phyloP scores from a whole-genome alignment of 2,888 invertebrate species.

The Lepidonotus clava region DNA sequence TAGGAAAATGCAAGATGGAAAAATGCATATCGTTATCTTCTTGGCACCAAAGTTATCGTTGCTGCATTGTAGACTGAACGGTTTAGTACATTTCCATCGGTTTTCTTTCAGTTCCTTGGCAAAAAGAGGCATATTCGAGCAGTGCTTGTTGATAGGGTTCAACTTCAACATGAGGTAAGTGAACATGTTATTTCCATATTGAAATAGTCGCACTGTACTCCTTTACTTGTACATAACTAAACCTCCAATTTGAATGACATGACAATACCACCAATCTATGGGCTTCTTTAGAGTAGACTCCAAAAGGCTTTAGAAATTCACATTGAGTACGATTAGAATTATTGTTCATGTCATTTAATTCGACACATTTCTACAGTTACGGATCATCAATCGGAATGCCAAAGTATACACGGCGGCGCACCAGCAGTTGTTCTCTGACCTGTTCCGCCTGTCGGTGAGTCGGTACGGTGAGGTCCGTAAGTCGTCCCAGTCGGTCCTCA shows the following conservation, averaged over 20 bases:
- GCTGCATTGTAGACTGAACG: too few relatives aligned
- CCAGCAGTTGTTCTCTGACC: conserved; percentile 83
- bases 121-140: conserved; percentile 84
- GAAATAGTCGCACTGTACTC: too few relatives aligned
- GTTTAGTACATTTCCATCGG: too few relatives aligned
- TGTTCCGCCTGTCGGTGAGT: conserved; percentile 85
- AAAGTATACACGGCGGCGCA: conserved; percentile 84
- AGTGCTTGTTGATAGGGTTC: conserved; percentile 85
- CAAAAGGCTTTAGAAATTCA: too few relatives aligned
- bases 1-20: too few relatives aligned
- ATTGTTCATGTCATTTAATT: conserved; percentile 35
- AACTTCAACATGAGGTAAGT: conserved; percentile 85
- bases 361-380: conserved; percentile 77
- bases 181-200: too few relatives aligned
- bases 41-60: too few relatives aligned
- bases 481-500: conserved; percentile 86
- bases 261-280: too few relatives aligned
- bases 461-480: conserved; percentile 87
- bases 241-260: too few relatives aligned
- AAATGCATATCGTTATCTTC: too few relatives aligned
- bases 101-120: conserved; percentile 82
- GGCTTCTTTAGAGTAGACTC: too few relatives aligned
- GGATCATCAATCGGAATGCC: conserved; percentile 77
- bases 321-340: not conserved
- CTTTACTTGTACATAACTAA: too few relatives aligned